Percentiles rank a stretch among this genome's conserved stretches.
phyloP scores from a whole-genome alignment of 2,888 invertebrate species.

The Pheosia tremula region DNA sequence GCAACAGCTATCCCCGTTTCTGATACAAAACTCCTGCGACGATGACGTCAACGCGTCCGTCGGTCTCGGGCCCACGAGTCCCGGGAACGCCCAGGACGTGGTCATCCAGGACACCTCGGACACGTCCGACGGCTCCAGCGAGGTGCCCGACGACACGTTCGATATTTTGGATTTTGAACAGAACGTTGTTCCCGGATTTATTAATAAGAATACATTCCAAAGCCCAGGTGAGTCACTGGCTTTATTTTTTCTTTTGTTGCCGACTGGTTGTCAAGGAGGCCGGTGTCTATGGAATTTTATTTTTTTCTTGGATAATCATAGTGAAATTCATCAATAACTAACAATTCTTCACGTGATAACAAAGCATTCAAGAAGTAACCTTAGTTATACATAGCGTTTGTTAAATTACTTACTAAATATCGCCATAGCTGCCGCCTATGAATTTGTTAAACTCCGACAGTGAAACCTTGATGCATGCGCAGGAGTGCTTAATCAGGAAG shows the following conservation, averaged over 20 bases:
- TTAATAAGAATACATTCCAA: slow-evolving; percentile 77
- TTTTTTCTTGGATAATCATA: too few species aligned
- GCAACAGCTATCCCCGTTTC: slow-evolving; percentile 84
- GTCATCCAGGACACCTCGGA: slow-evolving; percentile 65
- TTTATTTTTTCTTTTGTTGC: not conserved
- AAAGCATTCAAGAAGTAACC: too few species aligned
- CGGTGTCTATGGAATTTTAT: too few species aligned
- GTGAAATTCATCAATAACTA: too few species aligned
- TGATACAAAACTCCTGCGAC: slow-evolving; percentile 76
- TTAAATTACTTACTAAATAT: too few species aligned
- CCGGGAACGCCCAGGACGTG: slow-evolving; percentile 61
- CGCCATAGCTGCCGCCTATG: too few species aligned
- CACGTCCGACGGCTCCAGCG: slow-evolving; percentile 56
- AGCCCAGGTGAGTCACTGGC: slow-evolving; percentile 47
- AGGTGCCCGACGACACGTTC: slow-evolving; percentile 59
- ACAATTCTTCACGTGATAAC: too few species aligned
- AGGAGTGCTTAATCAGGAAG: not conserved
- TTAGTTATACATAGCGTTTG: too few species aligned
- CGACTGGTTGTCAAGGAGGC: too few species aligned
- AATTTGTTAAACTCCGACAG: too few species aligned
- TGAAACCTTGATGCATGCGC: too few species aligned
- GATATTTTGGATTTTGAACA: slow-evolving; percentile 75
- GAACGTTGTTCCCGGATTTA: slow-evolving; percentile 75
- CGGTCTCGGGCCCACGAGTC: slow-evolving; percentile 60
- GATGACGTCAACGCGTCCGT: slow-evolving; percentile 55